These are phyloP conservation scores for Onychomys torridus DNA, from an alignment of 2,797 vertebrate species.

Conservation along the genomic window DNA sequence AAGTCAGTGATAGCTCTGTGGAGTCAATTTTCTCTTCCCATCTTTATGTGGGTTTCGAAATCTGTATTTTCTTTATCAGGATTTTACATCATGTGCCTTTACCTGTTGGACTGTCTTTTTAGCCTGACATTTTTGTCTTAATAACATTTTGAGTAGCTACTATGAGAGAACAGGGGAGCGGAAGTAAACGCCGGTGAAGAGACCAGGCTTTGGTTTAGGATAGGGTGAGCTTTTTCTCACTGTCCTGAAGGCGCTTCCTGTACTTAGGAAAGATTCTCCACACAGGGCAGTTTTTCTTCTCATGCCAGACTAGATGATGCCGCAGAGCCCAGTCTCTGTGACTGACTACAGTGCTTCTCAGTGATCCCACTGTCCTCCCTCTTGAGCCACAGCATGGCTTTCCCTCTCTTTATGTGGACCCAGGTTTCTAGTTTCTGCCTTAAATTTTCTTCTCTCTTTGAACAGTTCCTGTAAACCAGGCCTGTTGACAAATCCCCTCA, in stretches of 20 bases:
- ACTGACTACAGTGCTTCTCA: neutral
- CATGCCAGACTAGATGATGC: neutral
- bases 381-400: neutral
- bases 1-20: neutral
- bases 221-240: neutral
- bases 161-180: neutral
- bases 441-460: neutral
- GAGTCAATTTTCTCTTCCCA: neutral
- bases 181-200: neutral
- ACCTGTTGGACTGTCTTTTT: no score
- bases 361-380: neutral
- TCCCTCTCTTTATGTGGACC: neutral
- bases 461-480: neutral
- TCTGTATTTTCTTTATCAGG: neutral
- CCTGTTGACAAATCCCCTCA: neutral
- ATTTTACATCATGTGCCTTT: neutral
- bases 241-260: neutral
- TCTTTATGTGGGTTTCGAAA: neutral
- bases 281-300: neutral
- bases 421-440: neutral
- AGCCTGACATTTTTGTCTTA: no score
- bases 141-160: neutral
- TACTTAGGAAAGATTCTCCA: neutral
- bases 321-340: neutral
- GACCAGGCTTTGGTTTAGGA: neutral